These are phyloP conservation scores for Cydia fagiglandana DNA, from an alignment of 1,140 invertebrate genomes.

Conservation along the genomic window DNA sequence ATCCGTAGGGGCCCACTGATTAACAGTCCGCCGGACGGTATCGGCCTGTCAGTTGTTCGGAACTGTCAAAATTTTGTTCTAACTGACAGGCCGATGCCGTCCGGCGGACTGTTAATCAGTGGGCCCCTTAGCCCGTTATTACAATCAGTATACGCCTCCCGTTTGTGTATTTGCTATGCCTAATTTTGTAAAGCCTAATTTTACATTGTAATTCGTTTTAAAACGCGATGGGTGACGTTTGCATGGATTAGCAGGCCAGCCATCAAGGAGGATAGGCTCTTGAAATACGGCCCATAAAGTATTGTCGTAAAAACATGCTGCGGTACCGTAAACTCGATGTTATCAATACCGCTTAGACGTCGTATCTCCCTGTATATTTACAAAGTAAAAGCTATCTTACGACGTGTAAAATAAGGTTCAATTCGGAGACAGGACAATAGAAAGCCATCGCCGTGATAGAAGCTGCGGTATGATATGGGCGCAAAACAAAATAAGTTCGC, in stretches of 20 bases:
- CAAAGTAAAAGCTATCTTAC: background rate
- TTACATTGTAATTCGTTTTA: background rate
- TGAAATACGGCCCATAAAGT: slow-evolving; percentile 18
- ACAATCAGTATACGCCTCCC: no score
- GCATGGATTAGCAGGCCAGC: slow-evolving; percentile 11
- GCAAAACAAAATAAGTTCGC: slow-evolving; percentile 2
- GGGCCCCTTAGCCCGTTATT: no score
- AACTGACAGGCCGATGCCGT: no score
- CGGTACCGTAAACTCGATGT: background rate
- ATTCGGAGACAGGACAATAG: background rate
- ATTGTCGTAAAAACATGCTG: slow-evolving; percentile 25
- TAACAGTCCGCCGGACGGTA: no score
- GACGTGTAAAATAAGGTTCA: background rate
- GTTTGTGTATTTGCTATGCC: no score
- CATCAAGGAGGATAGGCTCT: slow-evolving; percentile 4
- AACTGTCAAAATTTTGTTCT: no score
- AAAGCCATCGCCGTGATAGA: slow-evolving; percentile 1
- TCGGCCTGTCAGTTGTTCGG: no score
- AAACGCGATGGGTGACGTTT: background rate
- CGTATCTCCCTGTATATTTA: background rate
- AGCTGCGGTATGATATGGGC: background rate
- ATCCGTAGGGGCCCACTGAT: no score
- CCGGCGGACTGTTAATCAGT: no score
- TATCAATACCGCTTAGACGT: background rate
- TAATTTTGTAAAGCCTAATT: no score